Conservation (phyloP, 92 coral and sea anemone species). For the Galaxea fascicularis region DNA sequence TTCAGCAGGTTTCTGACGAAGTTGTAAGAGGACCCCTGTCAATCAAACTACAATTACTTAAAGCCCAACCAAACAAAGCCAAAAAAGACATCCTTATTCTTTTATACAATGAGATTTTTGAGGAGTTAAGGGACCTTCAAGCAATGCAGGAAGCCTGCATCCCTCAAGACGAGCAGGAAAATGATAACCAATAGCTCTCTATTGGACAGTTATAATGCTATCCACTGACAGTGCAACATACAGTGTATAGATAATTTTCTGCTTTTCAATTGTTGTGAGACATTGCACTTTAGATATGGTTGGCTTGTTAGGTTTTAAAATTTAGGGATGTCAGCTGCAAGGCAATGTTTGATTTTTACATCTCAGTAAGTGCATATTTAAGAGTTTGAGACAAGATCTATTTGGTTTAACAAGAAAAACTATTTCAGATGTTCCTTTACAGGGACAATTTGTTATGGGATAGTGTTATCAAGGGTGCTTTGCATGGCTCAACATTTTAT, state of each 20-base stretch:
- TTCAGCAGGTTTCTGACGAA: constrained; percentile 29
- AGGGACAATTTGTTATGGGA: not conserved
- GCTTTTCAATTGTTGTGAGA: constrained; percentile 24
- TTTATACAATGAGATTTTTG: constrained; percentile 29
- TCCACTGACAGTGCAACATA: constrained; percentile 15
- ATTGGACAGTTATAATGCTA: constrained; percentile 1
- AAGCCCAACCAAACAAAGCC: constrained; percentile 12
- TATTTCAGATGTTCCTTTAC: not conserved
- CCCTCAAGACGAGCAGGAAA: constrained; percentile 11
- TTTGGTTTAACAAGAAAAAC: constrained; percentile 5
- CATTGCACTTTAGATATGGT: constrained; percentile 11
- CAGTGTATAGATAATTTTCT: constrained; percentile 1
- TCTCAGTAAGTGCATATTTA: constrained; percentile 14
- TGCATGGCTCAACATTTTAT: constrained; percentile 7
- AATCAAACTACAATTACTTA: constrained; percentile 20
- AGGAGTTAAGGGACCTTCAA: constrained; percentile 34
- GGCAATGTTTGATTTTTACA: constrained; percentile 6
- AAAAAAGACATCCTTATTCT: constrained; percentile 26
- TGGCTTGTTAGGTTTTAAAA: constrained; percentile 16
- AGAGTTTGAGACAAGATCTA: constrained; percentile 6
- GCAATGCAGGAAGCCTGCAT: constrained; percentile 9
- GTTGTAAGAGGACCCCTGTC: constrained; percentile 39
- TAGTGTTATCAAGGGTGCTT: not conserved
- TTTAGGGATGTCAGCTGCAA: constrained; percentile 10
- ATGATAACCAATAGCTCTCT: constrained; percentile 25